These are phyloP conservation scores for Phania funesta DNA, from an alignment of 2,888 invertebrate species.

Conservation along the genomic window DNA sequence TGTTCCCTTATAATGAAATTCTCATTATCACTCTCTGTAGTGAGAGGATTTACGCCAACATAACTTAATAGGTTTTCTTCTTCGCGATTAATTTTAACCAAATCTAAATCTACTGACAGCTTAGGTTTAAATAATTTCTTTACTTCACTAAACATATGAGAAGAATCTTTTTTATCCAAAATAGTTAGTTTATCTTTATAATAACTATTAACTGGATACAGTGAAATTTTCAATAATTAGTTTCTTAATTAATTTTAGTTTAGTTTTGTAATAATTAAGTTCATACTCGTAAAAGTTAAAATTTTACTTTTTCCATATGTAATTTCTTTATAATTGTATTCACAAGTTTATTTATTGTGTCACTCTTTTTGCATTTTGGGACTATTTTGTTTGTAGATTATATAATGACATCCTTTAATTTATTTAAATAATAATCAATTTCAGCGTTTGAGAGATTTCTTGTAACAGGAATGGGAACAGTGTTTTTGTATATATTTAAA, in stretches of 20 bases:
- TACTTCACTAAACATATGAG: conserved; percentile 29
- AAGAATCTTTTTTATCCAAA: conserved; percentile 24
- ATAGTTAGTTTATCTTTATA: conserved; percentile 13
- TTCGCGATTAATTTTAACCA: conserved; percentile 3
- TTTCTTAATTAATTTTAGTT: too few species aligned
- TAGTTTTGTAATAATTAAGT: too few species aligned
- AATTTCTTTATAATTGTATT: too few species aligned
- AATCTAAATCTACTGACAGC: conserved; percentile 12
- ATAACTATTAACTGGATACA: conserved; percentile 24
- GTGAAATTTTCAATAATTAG: too few species aligned
- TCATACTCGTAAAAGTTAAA: too few species aligned
- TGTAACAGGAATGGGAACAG: too few species aligned
- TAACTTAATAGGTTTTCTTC: conserved; percentile 21
- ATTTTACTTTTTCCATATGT: too few species aligned
- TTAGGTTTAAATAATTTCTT: conserved; percentile 21
- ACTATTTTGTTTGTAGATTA: too few species aligned
- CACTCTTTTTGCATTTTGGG: too few species aligned
- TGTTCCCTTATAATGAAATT: conserved; percentile 29
- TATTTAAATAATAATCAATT: conserved; percentile 18
- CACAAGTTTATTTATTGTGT: too few species aligned
- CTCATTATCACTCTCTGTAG: conserved; percentile 15
- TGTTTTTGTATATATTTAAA: conserved; percentile 2
- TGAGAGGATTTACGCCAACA: conserved; percentile 23
- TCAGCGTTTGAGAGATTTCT: conserved; percentile 11
- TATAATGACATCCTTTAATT: conserved; percentile 1